phyloP scores from a whole-genome alignment of 2,888 invertebrate genomes.

The Norana najaformis region DNA sequence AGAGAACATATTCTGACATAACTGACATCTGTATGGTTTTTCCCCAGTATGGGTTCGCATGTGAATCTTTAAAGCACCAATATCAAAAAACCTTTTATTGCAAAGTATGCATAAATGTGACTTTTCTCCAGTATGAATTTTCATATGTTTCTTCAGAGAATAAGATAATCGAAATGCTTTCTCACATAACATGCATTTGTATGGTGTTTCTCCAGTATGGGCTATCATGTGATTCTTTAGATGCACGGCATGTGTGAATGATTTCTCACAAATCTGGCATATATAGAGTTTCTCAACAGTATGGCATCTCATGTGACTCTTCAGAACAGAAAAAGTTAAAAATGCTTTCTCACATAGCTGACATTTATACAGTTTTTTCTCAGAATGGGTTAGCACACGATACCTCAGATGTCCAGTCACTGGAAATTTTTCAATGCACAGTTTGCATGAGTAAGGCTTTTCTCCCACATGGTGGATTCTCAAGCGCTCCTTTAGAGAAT shows the following conservation, averaged over 20 bases:
- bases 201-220: constrained; percentile 6
- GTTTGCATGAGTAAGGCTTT: not conserved
- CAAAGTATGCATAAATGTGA: not conserved
- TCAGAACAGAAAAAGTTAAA: not conserved
- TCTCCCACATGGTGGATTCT: not conserved
- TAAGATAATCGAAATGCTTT: not conserved
- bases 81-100: not conserved
- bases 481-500: not conserved
- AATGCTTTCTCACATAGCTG: not conserved
- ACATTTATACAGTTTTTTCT: too few relatives aligned
- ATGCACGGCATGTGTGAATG: not conserved
- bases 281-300: not conserved
- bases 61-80: not conserved
- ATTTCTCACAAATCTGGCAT: not conserved
- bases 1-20: not conserved
- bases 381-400: not conserved
- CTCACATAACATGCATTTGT: not conserved
- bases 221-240: not conserved
- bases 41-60: not conserved
- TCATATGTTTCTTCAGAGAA: not conserved
- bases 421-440: not conserved
- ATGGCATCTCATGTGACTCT: constrained; percentile 6
- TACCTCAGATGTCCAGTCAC: not conserved
- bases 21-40: not conserved
- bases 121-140: constrained; percentile 1